Evolutionary conservation across 2,797 vertebrate genomes (phyloP).

Genomic region (Coccyzus lansbergi): DNA sequence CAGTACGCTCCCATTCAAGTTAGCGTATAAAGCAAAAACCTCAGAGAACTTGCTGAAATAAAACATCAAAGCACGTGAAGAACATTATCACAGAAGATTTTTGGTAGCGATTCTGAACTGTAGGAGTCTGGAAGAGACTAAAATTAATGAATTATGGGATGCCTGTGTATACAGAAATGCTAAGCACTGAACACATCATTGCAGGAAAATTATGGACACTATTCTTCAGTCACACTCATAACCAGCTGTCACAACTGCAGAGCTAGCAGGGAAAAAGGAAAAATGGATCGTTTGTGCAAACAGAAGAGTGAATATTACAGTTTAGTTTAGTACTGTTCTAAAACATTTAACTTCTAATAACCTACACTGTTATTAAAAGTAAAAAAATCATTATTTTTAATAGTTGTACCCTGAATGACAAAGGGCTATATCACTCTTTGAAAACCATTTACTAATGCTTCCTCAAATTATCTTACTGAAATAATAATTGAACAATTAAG

Average conservation of each 20-base stretch:
- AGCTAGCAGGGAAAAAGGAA: background rate
- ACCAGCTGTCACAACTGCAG: background rate
- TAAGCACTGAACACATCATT: background rate
- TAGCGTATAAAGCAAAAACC: background rate
- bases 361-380: background rate
- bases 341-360: background rate
- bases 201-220: background rate
- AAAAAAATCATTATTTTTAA: background rate
- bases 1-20: background rate
- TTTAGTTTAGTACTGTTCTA: background rate
- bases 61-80: background rate
- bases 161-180: background rate
- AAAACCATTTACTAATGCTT: background rate
- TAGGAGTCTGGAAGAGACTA: background rate
- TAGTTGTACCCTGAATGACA: background rate
- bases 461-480: slow-evolving; percentile 1
- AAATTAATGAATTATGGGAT: background rate
- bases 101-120: background rate
- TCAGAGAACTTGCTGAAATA: background rate
- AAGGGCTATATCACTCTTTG: background rate
- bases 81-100: background rate
- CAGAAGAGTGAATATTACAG: background rate
- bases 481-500: background rate
- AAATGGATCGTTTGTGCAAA: background rate
- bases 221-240: background rate